Evolutionary conservation across 2,113 vertebrate species (phyloP), one percentile per base, ranked within the genome.

Genomic region (Bagarius yarrelli): DNA sequence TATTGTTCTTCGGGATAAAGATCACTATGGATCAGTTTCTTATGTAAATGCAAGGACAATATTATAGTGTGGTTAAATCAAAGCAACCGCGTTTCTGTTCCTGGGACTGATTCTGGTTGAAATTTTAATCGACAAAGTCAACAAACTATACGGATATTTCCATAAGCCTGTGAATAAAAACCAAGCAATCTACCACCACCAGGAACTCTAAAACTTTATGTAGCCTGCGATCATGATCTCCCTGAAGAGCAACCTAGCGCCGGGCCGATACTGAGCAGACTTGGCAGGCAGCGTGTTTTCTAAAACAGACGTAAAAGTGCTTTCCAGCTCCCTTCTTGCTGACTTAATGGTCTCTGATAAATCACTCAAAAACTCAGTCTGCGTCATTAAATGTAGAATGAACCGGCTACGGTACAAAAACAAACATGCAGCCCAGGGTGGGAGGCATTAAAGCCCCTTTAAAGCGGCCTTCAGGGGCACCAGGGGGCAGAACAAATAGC

Each of bases 301-400:
- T 64, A 56, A 83, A 83, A 87, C 80, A 81, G 78, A 67, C 55
- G 75, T 74, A 74, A 80, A 84, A 79, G 53, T 77, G 67, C 76
- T 87, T 85, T 83, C 60, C 80, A 84, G 66, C 83, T 83, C 84
- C 66, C 81, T 84, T 82, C 81, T 81, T 69, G 5, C 76, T 67
- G 86, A 85, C 79, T 84, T 85, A 87, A 87, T 81, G 78, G 83
- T 76, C 81, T 81, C 82, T 82, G 83, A 86, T 82, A 86, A 88
- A 88, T 87, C 85, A 83, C 73, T 87, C 81, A 82, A 80, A 88
- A 83, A 74, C 76, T 32, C 64, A 75, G 81, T 56, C 83, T 86
- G 85, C 86, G 76, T 86, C 86, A 88, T 85, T 85, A 88, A 87
- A 87, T 78, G 76, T 86, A 84, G 83, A 85, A 67, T 85, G 83